These are phyloP conservation scores for Phoenicopterus ruber DNA, from an alignment of 2,113 vertebrate genomes.

Conservation along the genomic window DNA sequence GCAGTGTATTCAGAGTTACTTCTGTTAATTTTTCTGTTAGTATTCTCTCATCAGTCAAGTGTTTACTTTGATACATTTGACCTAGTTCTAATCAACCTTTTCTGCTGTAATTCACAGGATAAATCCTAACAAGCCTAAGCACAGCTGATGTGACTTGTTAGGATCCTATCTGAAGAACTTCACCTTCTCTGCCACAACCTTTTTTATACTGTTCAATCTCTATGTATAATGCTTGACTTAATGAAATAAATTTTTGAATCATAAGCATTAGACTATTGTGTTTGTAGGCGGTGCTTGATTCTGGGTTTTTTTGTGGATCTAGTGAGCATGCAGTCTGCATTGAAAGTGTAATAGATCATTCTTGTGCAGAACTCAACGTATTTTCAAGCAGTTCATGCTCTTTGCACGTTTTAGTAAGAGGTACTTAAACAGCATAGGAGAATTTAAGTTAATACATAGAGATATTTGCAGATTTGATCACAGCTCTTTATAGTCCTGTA, in stretches of 20 bases:
- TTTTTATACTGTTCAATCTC: background rate
- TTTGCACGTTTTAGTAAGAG: background rate
- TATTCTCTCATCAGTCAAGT: constrained; percentile 12
- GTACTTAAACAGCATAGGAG: background rate
- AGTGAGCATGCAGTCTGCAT: background rate
- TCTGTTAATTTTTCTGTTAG: background rate
- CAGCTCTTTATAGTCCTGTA: background rate
- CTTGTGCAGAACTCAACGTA: background rate
- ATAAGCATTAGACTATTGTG: background rate
- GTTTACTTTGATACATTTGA: constrained; percentile 52
- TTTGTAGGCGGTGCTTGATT: background rate
- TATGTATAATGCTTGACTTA: background rate
- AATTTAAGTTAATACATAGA: background rate
- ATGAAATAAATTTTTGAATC: background rate
- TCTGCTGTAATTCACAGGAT: constrained; percentile 44
- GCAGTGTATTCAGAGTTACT: background rate
- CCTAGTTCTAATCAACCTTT: constrained; percentile 58
- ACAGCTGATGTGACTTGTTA: constrained; percentile 8
- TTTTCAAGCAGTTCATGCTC: background rate
- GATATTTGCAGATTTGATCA: background rate
- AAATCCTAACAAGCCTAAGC: constrained; percentile 7
- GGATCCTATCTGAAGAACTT: constrained; percentile 19
- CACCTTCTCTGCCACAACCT: background rate
- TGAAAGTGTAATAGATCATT: background rate
- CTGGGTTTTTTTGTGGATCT: background rate